Percentiles rank a stretch among this genome's conserved stretches.
Conservation (phyloP, 2,888 invertebrate genomes). For the Epistrophella euchroma region DNA sequence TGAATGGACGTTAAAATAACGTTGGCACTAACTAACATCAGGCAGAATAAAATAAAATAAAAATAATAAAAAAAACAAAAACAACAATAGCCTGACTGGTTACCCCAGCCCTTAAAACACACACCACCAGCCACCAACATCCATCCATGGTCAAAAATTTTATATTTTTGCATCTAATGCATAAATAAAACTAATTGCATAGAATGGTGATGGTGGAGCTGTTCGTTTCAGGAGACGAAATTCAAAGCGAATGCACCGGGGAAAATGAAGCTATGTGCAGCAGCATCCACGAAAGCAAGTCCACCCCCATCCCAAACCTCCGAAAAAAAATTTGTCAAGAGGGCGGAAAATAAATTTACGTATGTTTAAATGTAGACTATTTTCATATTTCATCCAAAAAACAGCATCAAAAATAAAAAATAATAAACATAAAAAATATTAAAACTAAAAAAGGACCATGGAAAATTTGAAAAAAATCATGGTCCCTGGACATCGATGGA, state of each 20-base stretch:
- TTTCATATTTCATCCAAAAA: conserved; percentile 71
- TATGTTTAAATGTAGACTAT: conserved; percentile 72
- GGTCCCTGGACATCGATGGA: conserved; percentile 68
- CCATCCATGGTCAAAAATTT: conserved; percentile 68
- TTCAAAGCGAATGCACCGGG: conserved; percentile 54
- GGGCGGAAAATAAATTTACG: conserved; percentile 51
- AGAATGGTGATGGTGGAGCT: conserved; percentile 56
- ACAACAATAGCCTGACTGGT: conserved; percentile 34
- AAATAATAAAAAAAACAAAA: not conserved
- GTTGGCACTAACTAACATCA: conserved; percentile 75
- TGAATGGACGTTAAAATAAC: conserved; percentile 68
- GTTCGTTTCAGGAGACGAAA: conserved; percentile 38
- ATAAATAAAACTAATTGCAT: conserved; percentile 76
- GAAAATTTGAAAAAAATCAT: conserved; percentile 10
- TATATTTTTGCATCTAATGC: conserved; percentile 76
- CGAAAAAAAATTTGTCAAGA: not conserved
- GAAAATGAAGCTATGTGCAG: not conserved
- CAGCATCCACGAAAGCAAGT: not conserved
- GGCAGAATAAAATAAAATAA: conserved; percentile 27
- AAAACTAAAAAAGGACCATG: conserved; percentile 50
- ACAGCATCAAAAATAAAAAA: conserved; percentile 36
- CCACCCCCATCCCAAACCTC: not conserved
- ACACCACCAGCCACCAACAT: conserved; percentile 18
- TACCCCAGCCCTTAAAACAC: conserved; percentile 9
- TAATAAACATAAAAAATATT: conserved; percentile 48